Evolutionary conservation across 2,888 invertebrate genomes (phyloP), one percentile per base, ranked within the genome.

Genomic region (Vesta saturnalis): DNA sequence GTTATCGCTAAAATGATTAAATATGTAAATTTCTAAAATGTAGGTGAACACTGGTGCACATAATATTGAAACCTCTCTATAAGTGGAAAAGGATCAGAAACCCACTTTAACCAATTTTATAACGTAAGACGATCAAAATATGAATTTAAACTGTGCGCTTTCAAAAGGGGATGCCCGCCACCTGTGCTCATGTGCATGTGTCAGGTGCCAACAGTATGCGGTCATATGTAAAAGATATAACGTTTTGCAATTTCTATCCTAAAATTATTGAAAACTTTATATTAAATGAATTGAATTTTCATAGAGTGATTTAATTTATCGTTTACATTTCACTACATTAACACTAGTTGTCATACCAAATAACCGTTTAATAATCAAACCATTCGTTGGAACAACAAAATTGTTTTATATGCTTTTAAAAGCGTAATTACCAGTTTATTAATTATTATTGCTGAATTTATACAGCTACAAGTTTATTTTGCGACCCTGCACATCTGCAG

Each of bases 91-190:
- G 55, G 69, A 69, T 62, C 66, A 70, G 71, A 69, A 68, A 69
- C 68, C 70, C 64, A 66, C 67, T 73, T 69, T 69, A 69, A 46
- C 72, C 72, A 64, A 73, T 73, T 72, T 72, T 72, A 68, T 66
- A 68, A 62, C 68, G 56, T 64, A 64, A 69, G 67, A 66, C 67
- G 70, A 74, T 74, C 70, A 72, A 75, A 75, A 76, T 77, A 77
- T 77, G 76, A 76, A 77, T 77, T 77, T 77, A 74, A 75, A 75
- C 72, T 70, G 72, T 70, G 75, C 62, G 69, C 73, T 61, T 69
- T 64, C 69, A 72, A 71, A 43, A 72, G 74, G 73, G 69, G 72
- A 76, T 76, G 74, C 47, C 64, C 55, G 70, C 64, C 77, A 77
- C 76, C 77, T 77, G 77, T 67, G 74, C 54, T 69, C 76, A 76